Evolutionary conservation across 2,888 invertebrate species (phyloP).

Genomic region (Cryptocephalus moraei): DNA sequence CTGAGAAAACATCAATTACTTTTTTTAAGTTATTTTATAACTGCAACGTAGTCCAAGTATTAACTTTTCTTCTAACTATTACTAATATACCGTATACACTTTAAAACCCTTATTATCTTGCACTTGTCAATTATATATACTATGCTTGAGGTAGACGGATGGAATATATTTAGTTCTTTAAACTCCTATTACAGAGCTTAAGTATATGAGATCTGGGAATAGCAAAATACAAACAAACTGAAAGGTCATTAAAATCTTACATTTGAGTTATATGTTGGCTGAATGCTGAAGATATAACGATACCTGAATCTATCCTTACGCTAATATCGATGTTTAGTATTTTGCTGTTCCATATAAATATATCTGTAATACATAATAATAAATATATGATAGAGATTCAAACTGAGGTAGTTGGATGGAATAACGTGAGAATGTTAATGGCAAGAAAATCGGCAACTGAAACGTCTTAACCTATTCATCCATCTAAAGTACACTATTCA

Average conservation of each 20-base stretch:
- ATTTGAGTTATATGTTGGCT: too few relatives aligned
- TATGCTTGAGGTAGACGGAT: conserved; percentile 39
- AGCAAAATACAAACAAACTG: too few relatives aligned
- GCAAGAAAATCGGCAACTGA: conserved; percentile 24
- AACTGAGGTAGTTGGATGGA: conserved; percentile 66
- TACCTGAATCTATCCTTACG: too few relatives aligned
- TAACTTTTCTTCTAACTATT: conserved; percentile 13
- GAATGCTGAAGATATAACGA: too few relatives aligned
- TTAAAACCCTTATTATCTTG: conserved; percentile 39
- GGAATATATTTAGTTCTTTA: conserved; percentile 27
- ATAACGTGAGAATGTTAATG: conserved; percentile 34
- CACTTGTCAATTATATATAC: conserved; percentile 23
- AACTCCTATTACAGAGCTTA: too few relatives aligned
- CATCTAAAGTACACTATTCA: conserved; percentile 23
- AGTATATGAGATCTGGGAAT: too few relatives aligned
- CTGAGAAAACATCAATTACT: conserved; percentile 25
- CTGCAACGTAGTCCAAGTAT: conserved; percentile 31
- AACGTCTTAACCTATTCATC: conserved; percentile 12
- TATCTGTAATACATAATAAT: conserved; percentile 2
- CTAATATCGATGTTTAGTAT: too few relatives aligned
- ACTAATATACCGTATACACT: conserved; percentile 35
- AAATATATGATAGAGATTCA: conserved; percentile 14
- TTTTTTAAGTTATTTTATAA: conserved; percentile 28
- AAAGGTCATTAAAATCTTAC: too few relatives aligned
- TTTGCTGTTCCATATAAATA: too few relatives aligned